phyloP scores from a whole-genome alignment of 2,888 invertebrate species.

The Diaphora mendica region DNA sequence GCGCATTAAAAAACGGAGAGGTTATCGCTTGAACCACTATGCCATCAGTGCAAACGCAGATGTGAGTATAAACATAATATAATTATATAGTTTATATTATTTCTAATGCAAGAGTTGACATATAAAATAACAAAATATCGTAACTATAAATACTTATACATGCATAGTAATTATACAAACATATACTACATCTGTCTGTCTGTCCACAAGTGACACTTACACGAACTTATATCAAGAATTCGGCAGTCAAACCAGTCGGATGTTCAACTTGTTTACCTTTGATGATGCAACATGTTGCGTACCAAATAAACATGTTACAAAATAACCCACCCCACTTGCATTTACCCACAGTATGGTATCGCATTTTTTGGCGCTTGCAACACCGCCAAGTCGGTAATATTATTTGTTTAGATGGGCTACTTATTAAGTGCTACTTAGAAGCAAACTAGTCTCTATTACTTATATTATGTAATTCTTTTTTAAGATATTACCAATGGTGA shows the following conservation, averaged over 20 bases:
- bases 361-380: not conserved
- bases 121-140: not conserved
- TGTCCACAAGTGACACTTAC: conserved; percentile 13
- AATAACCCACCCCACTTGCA: conserved; percentile 6
- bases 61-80: too few relatives aligned
- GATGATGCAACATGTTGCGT: conserved; percentile 13
- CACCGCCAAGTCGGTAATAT: not conserved
- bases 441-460: not conserved
- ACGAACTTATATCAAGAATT: conserved; percentile 11
- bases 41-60: too few relatives aligned
- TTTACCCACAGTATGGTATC: conserved; percentile 5
- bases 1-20: too few relatives aligned
- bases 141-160: not conserved
- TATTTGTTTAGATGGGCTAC: conserved; percentile 1
- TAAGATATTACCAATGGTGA: too few relatives aligned
- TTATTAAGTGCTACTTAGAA: not conserved
- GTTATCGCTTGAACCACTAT: too few relatives aligned
- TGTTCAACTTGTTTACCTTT: conserved; percentile 18
- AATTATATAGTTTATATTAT: too few relatives aligned
- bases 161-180: not conserved
- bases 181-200: not conserved
- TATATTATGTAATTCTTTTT: not conserved
- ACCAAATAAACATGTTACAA: conserved; percentile 9
- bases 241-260: conserved; percentile 14
- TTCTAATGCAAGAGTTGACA: too few relatives aligned